Evolutionary conservation across 2,888 invertebrate species (phyloP), one percentile per base, ranked within the genome.

Genomic region (Hoplodrina ambigua): DNA sequence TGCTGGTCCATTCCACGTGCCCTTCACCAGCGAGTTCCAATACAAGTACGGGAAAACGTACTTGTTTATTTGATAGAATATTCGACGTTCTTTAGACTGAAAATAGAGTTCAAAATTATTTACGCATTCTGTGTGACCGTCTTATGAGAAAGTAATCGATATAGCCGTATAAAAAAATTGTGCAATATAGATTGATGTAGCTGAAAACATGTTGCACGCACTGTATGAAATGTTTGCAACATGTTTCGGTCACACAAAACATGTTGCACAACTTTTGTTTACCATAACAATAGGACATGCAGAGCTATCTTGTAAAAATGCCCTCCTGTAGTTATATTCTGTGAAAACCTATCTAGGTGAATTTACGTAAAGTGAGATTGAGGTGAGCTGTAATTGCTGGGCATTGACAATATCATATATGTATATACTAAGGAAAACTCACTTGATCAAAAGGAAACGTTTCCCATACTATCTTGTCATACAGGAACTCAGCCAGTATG

Each of bases 401-500:
- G 1, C 1, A 41, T 13, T 8, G 37, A 13, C 13, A 41, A n/a
- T n/a, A n/a, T n/a, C n/a, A n/a, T n/a, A n/a, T n/a, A n/a, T n/a
- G n/a, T n/a, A n/a, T n/a, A n/a, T n/a, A n/a, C n/a, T n/a, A n/a
- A n/a, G n/a, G n/a, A n/a, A n/a, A n/a, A 63, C 96, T 96, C 69
- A 97, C 97, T 95, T 99, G 99, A 90, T 98, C 96, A 60, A 99
- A 93, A 0, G 99, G 99, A 85, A 99, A 98, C 0, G 99, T 99
- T 94, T 99, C 99, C 82, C 97, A 90, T 0, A 98, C 98, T 58
- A 97, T 95, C 65, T 97, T 96, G 78, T 97, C 96, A 85, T 98
- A 99, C 87, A 98, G 97, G 90, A 99, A 99, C 94, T 99, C 99
- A 0, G 99, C 99, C 75, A 99, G 92, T 77, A 99, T 98, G 81